phyloP scores from a whole-genome alignment of 2,797 vertebrate genomes.

The Malurus leucopterus region DNA sequence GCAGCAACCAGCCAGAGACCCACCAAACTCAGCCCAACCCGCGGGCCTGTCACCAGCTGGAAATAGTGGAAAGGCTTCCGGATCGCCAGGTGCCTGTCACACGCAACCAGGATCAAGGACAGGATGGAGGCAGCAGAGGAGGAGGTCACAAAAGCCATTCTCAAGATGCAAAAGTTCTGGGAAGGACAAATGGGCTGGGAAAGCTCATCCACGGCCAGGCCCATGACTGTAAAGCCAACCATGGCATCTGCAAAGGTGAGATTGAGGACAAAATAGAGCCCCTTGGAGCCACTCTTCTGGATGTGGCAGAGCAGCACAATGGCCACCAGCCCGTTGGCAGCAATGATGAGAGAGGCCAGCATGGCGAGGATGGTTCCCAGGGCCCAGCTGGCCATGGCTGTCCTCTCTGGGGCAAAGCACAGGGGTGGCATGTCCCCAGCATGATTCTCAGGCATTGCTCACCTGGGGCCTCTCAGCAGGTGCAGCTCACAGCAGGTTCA shows the following conservation, averaged over 20 bases:
- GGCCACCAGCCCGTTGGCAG: constrained; percentile 79
- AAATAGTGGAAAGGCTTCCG: constrained; percentile 85
- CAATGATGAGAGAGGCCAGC: constrained; percentile 82
- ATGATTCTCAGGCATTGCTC: not conserved
- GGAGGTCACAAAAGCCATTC: constrained; percentile 83
- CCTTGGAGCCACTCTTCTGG: constrained; percentile 72
- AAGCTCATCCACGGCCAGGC: constrained; percentile 78
- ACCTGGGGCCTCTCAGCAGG: not conserved
- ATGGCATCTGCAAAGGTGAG: constrained; percentile 82
- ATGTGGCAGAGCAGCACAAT: constrained; percentile 76
- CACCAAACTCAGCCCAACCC: constrained; percentile 62
- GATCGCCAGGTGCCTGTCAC: constrained; percentile 89
- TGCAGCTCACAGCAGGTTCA: not conserved
- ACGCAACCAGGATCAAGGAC: constrained; percentile 85
- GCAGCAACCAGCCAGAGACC: constrained; percentile 79
- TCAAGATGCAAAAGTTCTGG: constrained; percentile 75
- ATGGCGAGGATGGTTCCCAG: constrained; percentile 77
- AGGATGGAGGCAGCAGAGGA: constrained; percentile 86
- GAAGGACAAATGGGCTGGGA: constrained; percentile 20
- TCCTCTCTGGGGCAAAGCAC: not conserved
- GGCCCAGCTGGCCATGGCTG: not conserved
- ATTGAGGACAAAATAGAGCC: constrained; percentile 87
- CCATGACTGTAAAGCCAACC: constrained; percentile 82
- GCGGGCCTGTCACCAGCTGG: constrained; percentile 70
- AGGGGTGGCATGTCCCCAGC: not conserved